Percentiles rank a stretch among this genome's conserved stretches.
Conservation (phyloP, 2,113 vertebrate species). For the human (Homo sapiens) region DNA sequence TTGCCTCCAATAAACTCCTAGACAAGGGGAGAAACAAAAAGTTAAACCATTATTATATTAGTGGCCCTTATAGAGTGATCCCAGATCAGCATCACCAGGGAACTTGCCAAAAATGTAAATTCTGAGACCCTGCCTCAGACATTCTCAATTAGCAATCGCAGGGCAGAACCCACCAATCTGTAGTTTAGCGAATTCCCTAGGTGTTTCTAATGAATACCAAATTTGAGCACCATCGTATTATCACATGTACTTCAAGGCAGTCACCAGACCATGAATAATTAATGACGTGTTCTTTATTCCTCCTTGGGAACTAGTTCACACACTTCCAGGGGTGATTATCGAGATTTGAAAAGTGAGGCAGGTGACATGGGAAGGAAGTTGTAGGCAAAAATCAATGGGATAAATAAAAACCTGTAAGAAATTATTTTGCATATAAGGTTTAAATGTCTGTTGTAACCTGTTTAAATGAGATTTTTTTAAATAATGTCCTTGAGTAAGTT, state of each 20-base stretch:
- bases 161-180: background rate
- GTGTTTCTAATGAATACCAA: background rate
- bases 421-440: background rate
- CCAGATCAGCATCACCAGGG: background rate
- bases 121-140: background rate
- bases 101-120: background rate
- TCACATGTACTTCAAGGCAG: background rate
- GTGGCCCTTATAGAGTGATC: background rate
- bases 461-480: background rate
- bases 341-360: background rate
- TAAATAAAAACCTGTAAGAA: background rate
- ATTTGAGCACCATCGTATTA: background rate
- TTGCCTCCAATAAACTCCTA: background rate
- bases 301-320: background rate
- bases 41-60: background rate
- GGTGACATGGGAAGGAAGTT: background rate
- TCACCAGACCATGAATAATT: background rate
- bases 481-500: background rate
- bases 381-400: background rate
- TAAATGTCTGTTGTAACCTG: background rate
- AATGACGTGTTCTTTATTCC: background rate
- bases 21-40: background rate
- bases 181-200: background rate
- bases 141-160: background rate
- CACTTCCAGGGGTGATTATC: background rate